Conservation (phyloP, 2,888 invertebrate species). For the Drosophila austrosaltans region DNA sequence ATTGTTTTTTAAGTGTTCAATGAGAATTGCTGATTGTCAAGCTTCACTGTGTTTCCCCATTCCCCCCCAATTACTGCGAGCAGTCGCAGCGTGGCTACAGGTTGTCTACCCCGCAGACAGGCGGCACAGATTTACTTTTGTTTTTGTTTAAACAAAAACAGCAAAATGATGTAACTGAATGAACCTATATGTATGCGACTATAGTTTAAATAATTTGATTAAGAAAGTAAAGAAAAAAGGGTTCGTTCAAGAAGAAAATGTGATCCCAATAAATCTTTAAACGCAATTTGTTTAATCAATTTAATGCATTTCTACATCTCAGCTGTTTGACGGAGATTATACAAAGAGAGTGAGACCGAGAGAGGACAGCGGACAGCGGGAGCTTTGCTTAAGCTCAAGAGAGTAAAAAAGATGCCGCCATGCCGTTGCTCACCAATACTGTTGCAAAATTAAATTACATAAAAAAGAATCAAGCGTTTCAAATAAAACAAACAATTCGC, state of each 20-base stretch:
- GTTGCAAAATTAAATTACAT: slow-evolving; percentile 7
- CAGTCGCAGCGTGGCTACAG: slow-evolving; percentile 21
- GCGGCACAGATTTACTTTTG: slow-evolving; percentile 50
- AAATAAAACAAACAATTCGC: background rate
- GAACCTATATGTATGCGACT: slow-evolving; percentile 13
- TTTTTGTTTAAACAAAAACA: slow-evolving; percentile 42
- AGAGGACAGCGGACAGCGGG: background rate
- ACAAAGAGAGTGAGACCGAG: slow-evolving; percentile 10
- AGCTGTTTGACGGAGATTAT: background rate
- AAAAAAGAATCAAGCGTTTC: slow-evolving; percentile 5
- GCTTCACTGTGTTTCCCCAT: slow-evolving; percentile 27
- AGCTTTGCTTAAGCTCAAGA: slow-evolving; percentile 4
- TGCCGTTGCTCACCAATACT: slow-evolving; percentile 24
- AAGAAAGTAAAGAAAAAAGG: background rate
- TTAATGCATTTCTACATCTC: background rate
- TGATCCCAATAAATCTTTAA: background rate
- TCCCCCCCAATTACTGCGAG: slow-evolving; percentile 6
- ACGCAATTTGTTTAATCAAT: slow-evolving; percentile 3
- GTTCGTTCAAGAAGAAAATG: too few relatives aligned
- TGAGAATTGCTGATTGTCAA: slow-evolving; percentile 26
- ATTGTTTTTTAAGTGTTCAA: slow-evolving; percentile 17
- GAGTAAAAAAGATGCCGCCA: slow-evolving; percentile 40
- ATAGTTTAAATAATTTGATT: background rate
- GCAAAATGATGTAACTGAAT: slow-evolving; percentile 2
- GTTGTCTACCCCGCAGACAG: slow-evolving; percentile 35